A percentile compares a stretch with the other conserved stretches of the same genome.
Conservation (phyloP, 2,888 invertebrate genomes). For the Aphidius colemani region DNA sequence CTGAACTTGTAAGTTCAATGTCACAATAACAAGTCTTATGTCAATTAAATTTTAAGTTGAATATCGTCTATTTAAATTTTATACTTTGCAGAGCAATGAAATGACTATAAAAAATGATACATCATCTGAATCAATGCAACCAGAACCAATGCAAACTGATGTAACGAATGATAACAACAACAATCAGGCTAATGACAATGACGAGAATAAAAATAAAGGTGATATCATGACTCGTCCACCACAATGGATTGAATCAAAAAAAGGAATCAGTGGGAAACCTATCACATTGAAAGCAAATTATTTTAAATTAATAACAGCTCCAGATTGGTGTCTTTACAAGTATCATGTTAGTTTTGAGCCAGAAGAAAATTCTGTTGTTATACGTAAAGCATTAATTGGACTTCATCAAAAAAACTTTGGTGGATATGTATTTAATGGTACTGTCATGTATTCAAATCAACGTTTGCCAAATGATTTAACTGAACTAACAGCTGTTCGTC, state of each 20-base stretch:
- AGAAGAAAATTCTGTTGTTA: constrained; percentile 68
- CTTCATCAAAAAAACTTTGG: constrained; percentile 65
- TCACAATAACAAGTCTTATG: constrained; percentile 30
- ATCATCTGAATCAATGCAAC: no score
- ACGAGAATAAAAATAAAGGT: constrained; percentile 32
- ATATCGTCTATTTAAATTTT: no score
- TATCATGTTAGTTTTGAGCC: constrained; percentile 77
- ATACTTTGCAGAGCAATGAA: no score
- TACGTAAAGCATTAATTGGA: constrained; percentile 66
- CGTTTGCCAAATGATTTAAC: constrained; percentile 54
- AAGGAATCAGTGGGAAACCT: constrained; percentile 61
- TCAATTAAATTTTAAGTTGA: no score
- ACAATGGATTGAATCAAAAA: constrained; percentile 43
- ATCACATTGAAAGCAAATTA: constrained; percentile 69
- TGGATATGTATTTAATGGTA: constrained; percentile 76
- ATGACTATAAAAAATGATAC: no score
- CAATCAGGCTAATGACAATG: no score
- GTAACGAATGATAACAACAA: no score
- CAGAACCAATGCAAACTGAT: no score
- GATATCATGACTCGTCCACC: constrained; percentile 59
- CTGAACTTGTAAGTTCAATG: constrained; percentile 62
- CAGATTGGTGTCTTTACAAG: constrained; percentile 74
- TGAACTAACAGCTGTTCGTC: constrained; percentile 42
- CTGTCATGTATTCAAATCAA: constrained; percentile 67
- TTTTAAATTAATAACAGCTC: constrained; percentile 67